phyloP scores from a whole-genome alignment of 2,113 vertebrate genomes.

The Eudyptes chrysolophus region DNA sequence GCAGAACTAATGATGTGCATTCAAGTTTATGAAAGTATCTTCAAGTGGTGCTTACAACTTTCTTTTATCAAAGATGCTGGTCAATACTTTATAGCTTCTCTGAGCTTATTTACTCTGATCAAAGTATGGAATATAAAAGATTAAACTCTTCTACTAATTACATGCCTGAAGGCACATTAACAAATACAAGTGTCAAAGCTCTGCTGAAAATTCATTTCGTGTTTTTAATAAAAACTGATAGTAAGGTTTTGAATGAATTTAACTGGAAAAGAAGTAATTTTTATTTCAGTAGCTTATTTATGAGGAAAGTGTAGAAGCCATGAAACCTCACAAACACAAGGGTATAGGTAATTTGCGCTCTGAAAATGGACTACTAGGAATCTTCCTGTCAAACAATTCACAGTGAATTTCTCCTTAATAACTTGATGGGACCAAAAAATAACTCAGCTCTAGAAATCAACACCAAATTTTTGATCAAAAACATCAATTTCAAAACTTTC shows the following conservation, averaged over 20 bases:
- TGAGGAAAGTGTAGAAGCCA: constrained; percentile 17
- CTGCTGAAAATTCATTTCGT: constrained; percentile 78
- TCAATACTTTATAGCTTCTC: constrained; percentile 77
- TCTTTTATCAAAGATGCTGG: constrained; percentile 74
- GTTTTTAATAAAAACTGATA: constrained; percentile 81
- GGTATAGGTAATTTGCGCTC: constrained; percentile 47
- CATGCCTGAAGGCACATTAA: constrained; percentile 86
- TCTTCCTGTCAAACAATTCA: background rate
- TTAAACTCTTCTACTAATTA: constrained; percentile 84
- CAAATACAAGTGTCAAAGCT: constrained; percentile 81
- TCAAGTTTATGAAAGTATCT: constrained; percentile 59
- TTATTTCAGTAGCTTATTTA: constrained; percentile 62
- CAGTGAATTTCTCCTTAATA: background rate
- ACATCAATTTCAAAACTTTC: background rate
- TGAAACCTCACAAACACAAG: constrained; percentile 36
- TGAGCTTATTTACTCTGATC: constrained; percentile 79
- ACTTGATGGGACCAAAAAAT: background rate
- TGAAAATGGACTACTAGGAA: background rate
- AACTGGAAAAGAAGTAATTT: constrained; percentile 77
- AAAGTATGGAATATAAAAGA: constrained; percentile 82
- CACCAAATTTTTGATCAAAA: background rate
- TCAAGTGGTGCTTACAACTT: constrained; percentile 65
- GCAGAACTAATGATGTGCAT: constrained; percentile 50
- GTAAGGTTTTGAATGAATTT: constrained; percentile 75
- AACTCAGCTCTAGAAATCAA: background rate